Conservation (phyloP, 2,113 vertebrate species). For the Petrocephalus zakoni region DNA sequence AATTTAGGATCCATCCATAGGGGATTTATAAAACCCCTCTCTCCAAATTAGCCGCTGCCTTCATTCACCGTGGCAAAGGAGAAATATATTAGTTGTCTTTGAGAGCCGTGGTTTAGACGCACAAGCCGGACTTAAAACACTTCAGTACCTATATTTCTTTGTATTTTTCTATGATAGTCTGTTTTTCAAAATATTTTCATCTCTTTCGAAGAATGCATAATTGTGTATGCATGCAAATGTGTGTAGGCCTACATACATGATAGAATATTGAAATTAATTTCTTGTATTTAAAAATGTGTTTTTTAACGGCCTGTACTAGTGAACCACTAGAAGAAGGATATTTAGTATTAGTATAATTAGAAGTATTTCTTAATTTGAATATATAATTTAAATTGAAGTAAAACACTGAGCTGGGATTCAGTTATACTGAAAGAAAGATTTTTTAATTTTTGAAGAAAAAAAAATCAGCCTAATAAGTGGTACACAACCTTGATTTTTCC, state of each 20-base stretch:
- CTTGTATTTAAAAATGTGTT: not conserved
- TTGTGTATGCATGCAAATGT: not conserved
- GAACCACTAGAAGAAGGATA: not conserved
- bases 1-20: slow-evolving; percentile 58
- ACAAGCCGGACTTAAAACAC: not conserved
- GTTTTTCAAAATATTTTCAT: not conserved
- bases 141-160: not conserved
- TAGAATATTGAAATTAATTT: not conserved
- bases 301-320: not conserved
- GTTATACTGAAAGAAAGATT: not conserved
- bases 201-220: not conserved
- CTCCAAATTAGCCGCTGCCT: slow-evolving; percentile 14
- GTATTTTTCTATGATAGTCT: not conserved
- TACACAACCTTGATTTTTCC: not conserved
- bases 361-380: not conserved
- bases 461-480: not conserved
- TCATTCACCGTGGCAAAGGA: not conserved
- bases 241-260: not conserved
- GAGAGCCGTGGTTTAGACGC: not conserved
- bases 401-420: not conserved
- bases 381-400: not conserved
- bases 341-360: no score
- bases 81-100: not conserved
- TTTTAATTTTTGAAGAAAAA: no score
- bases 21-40: slow-evolving; percentile 68